phyloP scores from a whole-genome alignment of 2,797 vertebrate species.

The Enteromius treurensis region DNA sequence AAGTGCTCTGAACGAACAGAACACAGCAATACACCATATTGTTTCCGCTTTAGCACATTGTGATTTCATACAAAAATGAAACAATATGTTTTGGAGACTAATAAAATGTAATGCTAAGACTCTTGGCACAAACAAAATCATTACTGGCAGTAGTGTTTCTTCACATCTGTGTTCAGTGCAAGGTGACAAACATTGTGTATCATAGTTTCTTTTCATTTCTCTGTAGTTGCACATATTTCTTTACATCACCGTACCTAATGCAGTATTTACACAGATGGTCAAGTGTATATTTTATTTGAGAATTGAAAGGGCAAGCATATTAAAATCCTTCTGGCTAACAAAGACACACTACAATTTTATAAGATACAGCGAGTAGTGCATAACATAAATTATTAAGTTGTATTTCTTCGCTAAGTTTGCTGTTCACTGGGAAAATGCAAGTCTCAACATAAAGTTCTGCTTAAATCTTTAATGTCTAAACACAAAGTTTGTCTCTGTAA shows the following conservation, averaged over 20 bases:
- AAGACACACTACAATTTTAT: constrained; percentile 3
- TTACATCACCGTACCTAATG: not conserved
- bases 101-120: not conserved
- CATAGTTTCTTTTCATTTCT: not conserved
- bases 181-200: not conserved
- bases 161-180: not conserved
- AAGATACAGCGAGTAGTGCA: not conserved
- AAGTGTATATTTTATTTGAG: constrained; percentile 20
- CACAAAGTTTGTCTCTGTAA: constrained; percentile 2
- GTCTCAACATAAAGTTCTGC: constrained; percentile 11
- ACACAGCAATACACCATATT: not conserved
- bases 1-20: not conserved
- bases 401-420: not conserved
- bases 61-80: constrained; percentile 17
- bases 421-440: constrained; percentile 11
- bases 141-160: not conserved
- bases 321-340: constrained; percentile 17
- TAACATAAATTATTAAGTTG: constrained; percentile 7
- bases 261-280: not conserved
- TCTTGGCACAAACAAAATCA: not conserved
- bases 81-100: not conserved
- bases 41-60: not conserved
- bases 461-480: constrained; percentile 9
- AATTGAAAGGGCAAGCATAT: constrained; percentile 32
- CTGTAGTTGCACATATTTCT: not conserved